These are phyloP conservation scores for Nothoprocta perdicaria DNA, from an alignment of 2,113 vertebrate genomes.

Conservation along the genomic window DNA sequence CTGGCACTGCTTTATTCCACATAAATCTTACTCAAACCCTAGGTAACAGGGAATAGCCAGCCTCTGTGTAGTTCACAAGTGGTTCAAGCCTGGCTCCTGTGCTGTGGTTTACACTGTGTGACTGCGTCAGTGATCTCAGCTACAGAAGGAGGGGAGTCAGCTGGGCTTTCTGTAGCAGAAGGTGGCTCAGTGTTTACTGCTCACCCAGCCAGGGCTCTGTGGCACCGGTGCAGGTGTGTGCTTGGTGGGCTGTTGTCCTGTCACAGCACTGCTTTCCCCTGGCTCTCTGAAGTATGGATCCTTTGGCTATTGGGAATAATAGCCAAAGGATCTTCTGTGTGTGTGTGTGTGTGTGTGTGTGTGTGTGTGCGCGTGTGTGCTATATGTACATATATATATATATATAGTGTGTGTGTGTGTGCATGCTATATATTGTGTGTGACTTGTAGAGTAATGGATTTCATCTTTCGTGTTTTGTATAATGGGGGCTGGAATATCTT, in stretches of 20 bases:
- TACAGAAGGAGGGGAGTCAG: neutral
- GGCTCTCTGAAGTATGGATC: neutral
- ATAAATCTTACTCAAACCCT: neutral
- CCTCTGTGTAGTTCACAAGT: neutral
- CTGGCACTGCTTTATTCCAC: neutral
- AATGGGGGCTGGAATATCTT: too few species aligned
- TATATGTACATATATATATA: too few species aligned
- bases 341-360: too few species aligned
- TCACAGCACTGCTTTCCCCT: neutral
- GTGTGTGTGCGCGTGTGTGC: too few species aligned
- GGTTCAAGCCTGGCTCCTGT: neutral
- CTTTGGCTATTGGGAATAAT: neutral
- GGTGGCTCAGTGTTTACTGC: neutral
- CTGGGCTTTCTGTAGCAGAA: neutral
- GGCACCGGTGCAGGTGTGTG: neutral
- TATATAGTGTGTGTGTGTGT: too few species aligned
- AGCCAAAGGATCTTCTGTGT: too few species aligned
- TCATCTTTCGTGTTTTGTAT: neutral
- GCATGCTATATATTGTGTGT: neutral
- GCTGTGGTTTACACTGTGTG: neutral
- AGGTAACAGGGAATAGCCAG: neutral
- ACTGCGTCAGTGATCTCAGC: neutral
- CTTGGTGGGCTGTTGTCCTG: neutral
- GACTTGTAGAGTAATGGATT: neutral
- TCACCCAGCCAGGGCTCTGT: neutral